Conservation (phyloP, 2,797 vertebrate genomes). For the Lindbergichthys nudifrons region DNA sequence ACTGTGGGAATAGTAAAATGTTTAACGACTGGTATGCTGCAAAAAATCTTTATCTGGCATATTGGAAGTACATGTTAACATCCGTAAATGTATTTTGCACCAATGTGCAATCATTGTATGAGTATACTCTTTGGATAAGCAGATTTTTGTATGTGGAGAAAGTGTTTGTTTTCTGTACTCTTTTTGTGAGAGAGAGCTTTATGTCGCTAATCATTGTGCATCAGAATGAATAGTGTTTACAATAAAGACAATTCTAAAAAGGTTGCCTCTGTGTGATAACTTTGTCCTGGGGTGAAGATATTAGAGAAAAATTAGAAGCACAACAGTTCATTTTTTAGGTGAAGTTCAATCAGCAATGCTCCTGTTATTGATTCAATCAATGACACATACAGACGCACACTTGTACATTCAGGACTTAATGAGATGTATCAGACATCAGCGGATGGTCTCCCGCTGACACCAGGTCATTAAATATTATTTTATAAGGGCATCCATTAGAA, state of each 20-base stretch:
- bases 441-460: conserved; percentile 57
- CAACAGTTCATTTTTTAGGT: not conserved
- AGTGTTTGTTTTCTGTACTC: conserved; percentile 8
- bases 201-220: conserved; percentile 34
- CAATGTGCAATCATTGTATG: not conserved
- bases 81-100: not conserved
- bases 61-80: not conserved
- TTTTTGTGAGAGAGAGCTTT: conserved; percentile 5
- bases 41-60: not conserved
- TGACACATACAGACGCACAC: not conserved
- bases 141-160: conserved; percentile 17
- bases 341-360: not conserved
- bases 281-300: conserved; percentile 16
- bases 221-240: conserved; percentile 44
- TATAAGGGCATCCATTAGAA: conserved; percentile 51
- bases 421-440: conserved; percentile 46
- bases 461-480: conserved; percentile 57
- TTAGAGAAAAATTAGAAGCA: not conserved
- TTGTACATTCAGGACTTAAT: conserved; percentile 27
- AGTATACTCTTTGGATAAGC: not conserved
- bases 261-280: conserved; percentile 4
- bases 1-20: not conserved
- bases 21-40: not conserved
- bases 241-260: conserved; percentile 71
- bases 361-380: not conserved